phyloP scores from a whole-genome alignment of 2,888 invertebrate genomes.

The Clepsis dumicolana region DNA sequence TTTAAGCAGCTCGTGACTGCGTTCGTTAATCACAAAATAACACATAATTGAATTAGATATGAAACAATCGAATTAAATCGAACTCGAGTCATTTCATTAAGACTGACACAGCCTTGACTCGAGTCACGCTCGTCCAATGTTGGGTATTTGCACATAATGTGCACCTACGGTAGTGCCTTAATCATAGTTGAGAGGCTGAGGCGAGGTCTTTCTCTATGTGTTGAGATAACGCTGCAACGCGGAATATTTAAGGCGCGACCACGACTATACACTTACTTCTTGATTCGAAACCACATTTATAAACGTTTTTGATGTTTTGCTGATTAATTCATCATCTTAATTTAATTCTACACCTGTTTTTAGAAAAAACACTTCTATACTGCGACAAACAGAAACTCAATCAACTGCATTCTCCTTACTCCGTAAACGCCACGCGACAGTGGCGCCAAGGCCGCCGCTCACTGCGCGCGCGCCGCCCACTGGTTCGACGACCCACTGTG shows the following conservation, averaged over 20 bases:
- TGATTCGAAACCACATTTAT: too few species aligned
- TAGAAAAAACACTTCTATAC: too few species aligned
- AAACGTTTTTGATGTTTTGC: too few species aligned
- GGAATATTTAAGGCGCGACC: too few species aligned
- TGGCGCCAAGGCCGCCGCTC: conserved; percentile 72
- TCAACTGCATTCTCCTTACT: conserved; percentile 19
- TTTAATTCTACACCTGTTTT: too few species aligned
- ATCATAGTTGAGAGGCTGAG: conserved; percentile 29
- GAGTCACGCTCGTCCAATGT: conserved; percentile 57
- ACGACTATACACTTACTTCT: too few species aligned
- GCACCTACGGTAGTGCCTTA: conserved; percentile 18
- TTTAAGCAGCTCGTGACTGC: conserved; percentile 71
- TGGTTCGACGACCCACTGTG: conserved; percentile 70
- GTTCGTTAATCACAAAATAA: conserved; percentile 71
- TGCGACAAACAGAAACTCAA: conserved; percentile 1
- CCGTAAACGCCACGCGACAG: conserved; percentile 48
- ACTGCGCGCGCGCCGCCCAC: conserved; percentile 54
- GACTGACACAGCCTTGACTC: conserved; percentile 69
- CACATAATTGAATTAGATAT: conserved; percentile 80
- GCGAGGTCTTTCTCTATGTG: conserved; percentile 38
- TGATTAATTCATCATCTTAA: too few species aligned
- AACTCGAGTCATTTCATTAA: conserved; percentile 56
- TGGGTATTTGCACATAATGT: conserved; percentile 18
- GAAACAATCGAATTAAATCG: conserved; percentile 64
- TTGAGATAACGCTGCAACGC: too few species aligned